Conservation (phyloP, 2,113 vertebrate species). For the Artemisiospiza belli region DNA sequence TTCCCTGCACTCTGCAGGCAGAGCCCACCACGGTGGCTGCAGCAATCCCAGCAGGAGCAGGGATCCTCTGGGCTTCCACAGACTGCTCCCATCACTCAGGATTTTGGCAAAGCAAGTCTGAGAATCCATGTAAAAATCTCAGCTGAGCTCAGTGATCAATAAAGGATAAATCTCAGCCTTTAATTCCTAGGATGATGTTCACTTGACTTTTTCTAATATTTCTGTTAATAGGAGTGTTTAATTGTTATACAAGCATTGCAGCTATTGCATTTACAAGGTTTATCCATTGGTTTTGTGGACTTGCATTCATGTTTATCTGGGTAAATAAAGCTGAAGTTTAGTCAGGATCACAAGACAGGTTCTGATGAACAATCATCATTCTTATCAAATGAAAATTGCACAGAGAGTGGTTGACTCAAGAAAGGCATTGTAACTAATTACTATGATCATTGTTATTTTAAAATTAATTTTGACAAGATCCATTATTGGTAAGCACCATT, state of each 20-base stretch:
- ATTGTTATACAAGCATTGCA: neutral
- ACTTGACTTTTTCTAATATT: neutral
- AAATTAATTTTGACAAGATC: slow-evolving; percentile 37
- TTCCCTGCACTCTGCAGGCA: neutral
- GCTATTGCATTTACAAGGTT: neutral
- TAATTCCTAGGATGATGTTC: neutral
- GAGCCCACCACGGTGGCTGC: neutral
- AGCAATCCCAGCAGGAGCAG: neutral
- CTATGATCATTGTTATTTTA: slow-evolving; percentile 9
- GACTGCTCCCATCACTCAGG: neutral
- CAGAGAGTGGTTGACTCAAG: neutral
- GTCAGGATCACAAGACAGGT: neutral
- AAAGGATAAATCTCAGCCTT: neutral
- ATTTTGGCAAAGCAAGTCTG: neutral
- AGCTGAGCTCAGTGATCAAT: neutral
- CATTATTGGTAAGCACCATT: slow-evolving; percentile 30
- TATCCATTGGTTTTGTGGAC: neutral
- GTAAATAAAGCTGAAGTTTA: slow-evolving; percentile 8
- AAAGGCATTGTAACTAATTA: slow-evolving; percentile 8
- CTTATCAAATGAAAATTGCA: neutral
- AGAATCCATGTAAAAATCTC: neutral
- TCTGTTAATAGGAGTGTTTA: neutral
- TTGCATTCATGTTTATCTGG: neutral
- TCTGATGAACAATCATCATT: neutral
- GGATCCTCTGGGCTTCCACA: neutral